phyloP scores from a whole-genome alignment of 2,888 invertebrate species.

The Drepanosiphum platanoidis region DNA sequence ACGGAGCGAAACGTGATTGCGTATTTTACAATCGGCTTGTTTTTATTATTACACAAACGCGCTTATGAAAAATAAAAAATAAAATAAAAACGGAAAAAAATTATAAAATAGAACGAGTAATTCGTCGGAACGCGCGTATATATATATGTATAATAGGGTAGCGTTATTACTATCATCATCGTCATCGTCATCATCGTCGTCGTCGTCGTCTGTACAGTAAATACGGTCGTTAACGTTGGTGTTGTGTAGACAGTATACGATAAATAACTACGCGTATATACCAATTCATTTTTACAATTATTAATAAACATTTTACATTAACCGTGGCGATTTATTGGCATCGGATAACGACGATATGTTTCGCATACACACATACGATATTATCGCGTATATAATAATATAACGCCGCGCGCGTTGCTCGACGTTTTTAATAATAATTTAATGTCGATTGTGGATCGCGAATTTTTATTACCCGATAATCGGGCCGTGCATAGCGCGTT shows the following conservation, averaged over 20 bases:
- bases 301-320: constrained; percentile 5
- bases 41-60: not conserved
- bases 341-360: constrained; percentile 3
- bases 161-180: not conserved
- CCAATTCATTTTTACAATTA: constrained; percentile 20
- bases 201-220: not conserved
- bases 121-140: not conserved
- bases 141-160: not conserved
- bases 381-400: not conserved
- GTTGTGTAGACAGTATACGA: not conserved
- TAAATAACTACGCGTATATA: not conserved
- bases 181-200: not conserved
- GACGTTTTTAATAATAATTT: not conserved
- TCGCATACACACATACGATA: not conserved
- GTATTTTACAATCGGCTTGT: constrained; percentile 2
- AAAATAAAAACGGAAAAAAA: not conserved
- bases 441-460: not conserved
- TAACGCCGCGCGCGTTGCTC: not conserved
- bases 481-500: not conserved
- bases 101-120: not conserved
- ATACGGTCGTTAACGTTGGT: not conserved
- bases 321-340: not conserved
- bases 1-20: not conserved
- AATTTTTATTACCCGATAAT: not conserved
- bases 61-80: too few relatives aligned